These are phyloP conservation scores for Caenorhabditis wallacei DNA, from an alignment of 2,888 invertebrate species.

Conservation along the genomic window DNA sequence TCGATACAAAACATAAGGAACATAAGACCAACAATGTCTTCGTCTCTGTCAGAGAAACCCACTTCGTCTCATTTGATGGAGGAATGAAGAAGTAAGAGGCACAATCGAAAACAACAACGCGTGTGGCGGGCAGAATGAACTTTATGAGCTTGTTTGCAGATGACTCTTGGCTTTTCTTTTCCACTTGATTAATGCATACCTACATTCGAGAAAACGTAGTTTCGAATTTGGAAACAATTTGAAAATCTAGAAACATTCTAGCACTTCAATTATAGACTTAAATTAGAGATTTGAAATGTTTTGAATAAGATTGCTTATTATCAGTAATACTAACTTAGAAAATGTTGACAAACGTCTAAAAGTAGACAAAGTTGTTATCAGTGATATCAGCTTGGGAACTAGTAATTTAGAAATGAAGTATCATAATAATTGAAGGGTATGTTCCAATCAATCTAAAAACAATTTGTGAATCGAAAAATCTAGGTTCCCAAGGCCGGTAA, in stretches of 20 bases:
- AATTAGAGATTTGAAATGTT: too few species aligned
- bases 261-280: too few species aligned
- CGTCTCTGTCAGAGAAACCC: conserved; percentile 12
- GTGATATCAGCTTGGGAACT: too few species aligned
- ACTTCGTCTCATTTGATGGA: conserved; percentile 53
- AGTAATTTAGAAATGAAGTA: too few species aligned
- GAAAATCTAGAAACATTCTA: background rate
- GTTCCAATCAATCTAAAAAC: too few species aligned
- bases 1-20: conserved; percentile 56
- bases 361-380: too few species aligned
- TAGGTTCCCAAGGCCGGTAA: conserved; percentile 5
- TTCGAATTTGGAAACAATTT: too few species aligned
- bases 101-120: conserved; percentile 51
- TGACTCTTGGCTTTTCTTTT: background rate
- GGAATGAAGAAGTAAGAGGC: conserved; percentile 33
- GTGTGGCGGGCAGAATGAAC: conserved; percentile 39
- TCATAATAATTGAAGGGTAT: too few species aligned
- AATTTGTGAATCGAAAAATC: background rate
- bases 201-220: background rate
- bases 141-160: conserved; percentile 59
- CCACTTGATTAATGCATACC: background rate
- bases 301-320: too few species aligned
- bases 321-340: too few species aligned
- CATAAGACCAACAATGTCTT: conserved; percentile 41
- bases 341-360: too few species aligned